Base-by-base conservation (phyloP, 2,113 vertebrate species). In the Spea multiplicata region DNA sequence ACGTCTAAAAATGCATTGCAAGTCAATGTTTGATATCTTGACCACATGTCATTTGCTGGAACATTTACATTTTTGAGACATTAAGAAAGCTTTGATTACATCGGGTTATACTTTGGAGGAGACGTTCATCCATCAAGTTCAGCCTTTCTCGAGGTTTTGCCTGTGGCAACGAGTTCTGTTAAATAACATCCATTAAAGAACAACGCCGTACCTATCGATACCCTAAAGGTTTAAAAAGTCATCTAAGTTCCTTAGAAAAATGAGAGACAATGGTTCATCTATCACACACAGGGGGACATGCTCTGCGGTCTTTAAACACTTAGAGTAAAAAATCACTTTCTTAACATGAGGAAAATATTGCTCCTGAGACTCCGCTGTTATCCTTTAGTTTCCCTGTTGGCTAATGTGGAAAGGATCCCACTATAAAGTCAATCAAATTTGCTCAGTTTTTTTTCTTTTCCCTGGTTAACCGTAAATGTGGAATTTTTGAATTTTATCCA, bases 111-210 rank as follows among this genome's bases (percentile, higher is more conserved):
- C 44, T 61, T 65, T 74, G 65, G 73, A 80, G 64, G 78, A 80
- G 73, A 80, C 64, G 50, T 44, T 12, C 71, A 80, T 80, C 78
- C 71, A 80, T 80, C 78, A 80, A 73, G 44, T 67, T 59, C 71
- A 68, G 78, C 68, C 45, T 74, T 80, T 80, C 71, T 80, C 49
- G 52, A 80, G 78, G 78, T 68, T 80, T 80, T 80, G 78, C 78
- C 71, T 13, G 66, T 80, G 78, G 78, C 78, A 80, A 74, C 49
- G 78, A 68, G 16, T 67, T 80, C 78, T 68, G 71, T 80, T 80
- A 80, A 80, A 74, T 80, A 80, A 80, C 78, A 80, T 80, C 73
- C 71, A 80, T 80, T 80, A 80, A 80, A 80, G 71, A 71, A 80
- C 78, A 80, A 74, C 71, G 61, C 78, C 74, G 71, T 80, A 80